Percentiles rank a stretch among this genome's conserved stretches.
These are phyloP conservation scores for Andrena fulva DNA, from an alignment of 2,888 invertebrate genomes.

Conservation along the genomic window DNA sequence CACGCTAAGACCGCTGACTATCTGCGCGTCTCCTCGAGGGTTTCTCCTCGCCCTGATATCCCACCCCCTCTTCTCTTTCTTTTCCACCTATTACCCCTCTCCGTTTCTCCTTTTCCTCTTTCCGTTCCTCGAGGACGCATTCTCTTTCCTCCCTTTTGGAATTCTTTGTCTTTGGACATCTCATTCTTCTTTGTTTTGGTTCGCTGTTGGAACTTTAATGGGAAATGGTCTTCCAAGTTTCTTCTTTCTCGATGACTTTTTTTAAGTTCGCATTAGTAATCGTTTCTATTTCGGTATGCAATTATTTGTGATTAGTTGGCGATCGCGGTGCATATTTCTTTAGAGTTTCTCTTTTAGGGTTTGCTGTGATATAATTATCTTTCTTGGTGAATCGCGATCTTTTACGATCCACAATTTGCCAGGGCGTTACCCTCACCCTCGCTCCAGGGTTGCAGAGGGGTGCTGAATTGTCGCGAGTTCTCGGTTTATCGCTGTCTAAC, in stretches of 20 bases:
- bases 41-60: constrained; percentile 63
- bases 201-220: not conserved
- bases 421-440: constrained; percentile 67
- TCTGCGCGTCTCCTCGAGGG: constrained; percentile 73
- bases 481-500: constrained; percentile 37
- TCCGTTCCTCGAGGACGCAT: not conserved
- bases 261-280: too few relatives aligned
- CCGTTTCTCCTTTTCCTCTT: constrained; percentile 33
- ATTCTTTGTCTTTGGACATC: not conserved
- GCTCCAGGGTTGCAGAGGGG: constrained; percentile 49
- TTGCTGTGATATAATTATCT: constrained; percentile 47
- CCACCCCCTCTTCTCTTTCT: constrained; percentile 42
- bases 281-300: too few relatives aligned
- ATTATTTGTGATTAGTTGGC: too few relatives aligned
- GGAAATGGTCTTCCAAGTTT: not conserved
- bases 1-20: constrained; percentile 81
- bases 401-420: constrained; percentile 79
- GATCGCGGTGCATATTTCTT: not conserved
- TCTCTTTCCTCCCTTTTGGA: not conserved
- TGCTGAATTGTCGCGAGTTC: constrained; percentile 45
- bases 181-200: not conserved
- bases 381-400: constrained; percentile 72
- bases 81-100: constrained; percentile 14
- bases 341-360: not conserved
- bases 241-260: too few relatives aligned